A percentile compares a stretch with the other conserved stretches of the same genome.
Evolutionary conservation across 1,140 invertebrate species (phyloP).

Genomic region (Patella vulgata): DNA sequence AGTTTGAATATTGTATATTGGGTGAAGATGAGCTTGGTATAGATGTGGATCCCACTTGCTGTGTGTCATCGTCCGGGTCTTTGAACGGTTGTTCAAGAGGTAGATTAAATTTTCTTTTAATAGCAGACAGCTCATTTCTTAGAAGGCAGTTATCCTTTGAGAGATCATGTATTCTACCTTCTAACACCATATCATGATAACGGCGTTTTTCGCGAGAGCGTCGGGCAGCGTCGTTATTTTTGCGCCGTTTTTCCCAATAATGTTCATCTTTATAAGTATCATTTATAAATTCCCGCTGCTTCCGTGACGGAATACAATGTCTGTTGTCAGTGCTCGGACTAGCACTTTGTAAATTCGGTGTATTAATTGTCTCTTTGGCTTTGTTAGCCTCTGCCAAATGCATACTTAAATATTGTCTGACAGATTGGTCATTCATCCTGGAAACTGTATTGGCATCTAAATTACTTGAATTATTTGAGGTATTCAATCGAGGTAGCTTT

Average conservation of each 20-base stretch:
- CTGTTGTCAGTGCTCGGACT: conserved; percentile 7
- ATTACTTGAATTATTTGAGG: not conserved
- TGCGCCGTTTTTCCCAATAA: conserved; percentile 93
- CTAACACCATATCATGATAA: conserved; percentile 96
- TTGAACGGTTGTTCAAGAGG: conserved; percentile 42
- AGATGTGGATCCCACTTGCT: not conserved
- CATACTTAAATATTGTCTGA: not conserved
- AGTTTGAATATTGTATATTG: conserved; percentile 18
- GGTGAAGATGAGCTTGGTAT: not conserved
- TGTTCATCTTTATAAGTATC: conserved; percentile 97
- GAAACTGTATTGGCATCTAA: not conserved
- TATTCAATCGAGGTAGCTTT: conserved; percentile 12
- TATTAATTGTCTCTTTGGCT: conserved; percentile 24
- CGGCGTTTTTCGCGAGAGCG: conserved; percentile 93
- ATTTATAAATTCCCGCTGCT: conserved; percentile 95
- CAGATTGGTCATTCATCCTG: not conserved
- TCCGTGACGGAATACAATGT: conserved; percentile 69
- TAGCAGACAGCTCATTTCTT: conserved; percentile 89
- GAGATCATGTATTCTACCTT: conserved; percentile 91
- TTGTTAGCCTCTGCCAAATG: not conserved
- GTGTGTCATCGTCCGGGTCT: conserved; percentile 21
- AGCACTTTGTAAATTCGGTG: conserved; percentile 12
- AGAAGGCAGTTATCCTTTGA: conserved; percentile 95
- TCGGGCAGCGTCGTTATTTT: conserved; percentile 97
- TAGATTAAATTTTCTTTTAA: conserved; percentile 93